phyloP scores from a whole-genome alignment of 64 coral and sea anemone genomes.

The Stichodactyla mertensii region DNA sequence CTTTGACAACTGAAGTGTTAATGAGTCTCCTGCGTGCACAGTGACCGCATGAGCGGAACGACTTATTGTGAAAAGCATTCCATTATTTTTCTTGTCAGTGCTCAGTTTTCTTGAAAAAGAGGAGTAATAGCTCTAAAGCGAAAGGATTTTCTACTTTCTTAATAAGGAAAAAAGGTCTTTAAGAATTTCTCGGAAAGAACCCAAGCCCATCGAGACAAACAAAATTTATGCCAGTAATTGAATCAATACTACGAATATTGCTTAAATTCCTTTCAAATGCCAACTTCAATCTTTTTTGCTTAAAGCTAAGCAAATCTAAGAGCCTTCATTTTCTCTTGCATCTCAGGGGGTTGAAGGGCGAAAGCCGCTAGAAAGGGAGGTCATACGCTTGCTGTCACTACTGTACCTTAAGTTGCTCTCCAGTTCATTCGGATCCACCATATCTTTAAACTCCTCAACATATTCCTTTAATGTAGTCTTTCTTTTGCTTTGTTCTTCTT shows the following conservation, averaged over 20 bases:
- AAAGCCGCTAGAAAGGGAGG: too few species aligned
- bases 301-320: neutral
- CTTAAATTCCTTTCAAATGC: too few species aligned
- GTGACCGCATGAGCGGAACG: neutral
- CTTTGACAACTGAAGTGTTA: neutral
- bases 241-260: too few species aligned
- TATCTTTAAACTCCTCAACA: slow-evolving; percentile 10
- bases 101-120: neutral
- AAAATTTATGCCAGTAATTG: too few species aligned
- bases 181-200: too few species aligned
- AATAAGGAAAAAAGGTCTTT: too few species aligned
- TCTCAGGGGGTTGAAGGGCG: neutral
- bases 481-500: neutral
- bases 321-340: neutral
- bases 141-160: too few species aligned
- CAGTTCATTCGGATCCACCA: slow-evolving; percentile 21
- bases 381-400: neutral
- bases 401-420: slow-evolving; percentile 27
- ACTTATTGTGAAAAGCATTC: neutral
- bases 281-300: too few species aligned
- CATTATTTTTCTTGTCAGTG: too few species aligned
- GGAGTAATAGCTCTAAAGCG: too few species aligned
- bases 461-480: neutral
- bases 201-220: too few species aligned
- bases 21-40: neutral